phyloP scores from a whole-genome alignment of 1,140 invertebrate genomes.

The Lutraria rhynchaena region DNA sequence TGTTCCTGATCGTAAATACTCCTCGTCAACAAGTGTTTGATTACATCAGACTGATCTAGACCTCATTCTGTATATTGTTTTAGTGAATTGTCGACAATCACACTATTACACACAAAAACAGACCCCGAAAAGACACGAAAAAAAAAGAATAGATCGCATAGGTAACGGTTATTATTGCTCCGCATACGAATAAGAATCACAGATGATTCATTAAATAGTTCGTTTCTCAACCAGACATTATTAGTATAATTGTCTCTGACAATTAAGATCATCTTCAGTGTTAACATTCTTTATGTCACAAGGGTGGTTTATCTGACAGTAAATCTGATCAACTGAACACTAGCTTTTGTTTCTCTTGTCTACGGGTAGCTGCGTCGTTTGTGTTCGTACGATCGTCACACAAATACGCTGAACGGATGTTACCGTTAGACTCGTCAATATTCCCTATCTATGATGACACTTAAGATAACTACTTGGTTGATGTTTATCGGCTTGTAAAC shows the following conservation, averaged over 20 bases:
- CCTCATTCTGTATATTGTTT: too few species aligned
- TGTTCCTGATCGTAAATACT: too few species aligned
- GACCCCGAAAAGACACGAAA: background rate
- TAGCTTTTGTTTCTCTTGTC: conserved; percentile 1
- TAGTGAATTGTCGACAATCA: too few species aligned
- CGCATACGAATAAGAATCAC: background rate
- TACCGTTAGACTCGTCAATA: too few species aligned
- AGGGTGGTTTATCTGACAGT: background rate
- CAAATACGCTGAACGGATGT: too few species aligned
- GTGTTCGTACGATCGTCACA: too few species aligned
- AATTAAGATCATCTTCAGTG: conserved; percentile 22
- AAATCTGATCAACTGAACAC: conserved; percentile 11
- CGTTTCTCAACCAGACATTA: background rate
- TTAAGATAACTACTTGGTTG: too few species aligned
- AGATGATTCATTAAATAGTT: conserved; percentile 21
- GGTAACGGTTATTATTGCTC: background rate
- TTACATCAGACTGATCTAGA: too few species aligned
- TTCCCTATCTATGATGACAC: too few species aligned
- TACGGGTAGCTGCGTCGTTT: background rate
- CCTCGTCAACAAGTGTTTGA: too few species aligned
- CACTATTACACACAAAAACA: too few species aligned
- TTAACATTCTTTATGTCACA: conserved; percentile 32
- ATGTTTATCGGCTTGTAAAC: conserved; percentile 9
- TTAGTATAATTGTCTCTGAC: background rate
- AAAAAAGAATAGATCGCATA: background rate